Evolutionary conservation across 2,888 invertebrate species (phyloP), one percentile per base, ranked within the genome.

Genomic region (Notodromas monacha): DNA sequence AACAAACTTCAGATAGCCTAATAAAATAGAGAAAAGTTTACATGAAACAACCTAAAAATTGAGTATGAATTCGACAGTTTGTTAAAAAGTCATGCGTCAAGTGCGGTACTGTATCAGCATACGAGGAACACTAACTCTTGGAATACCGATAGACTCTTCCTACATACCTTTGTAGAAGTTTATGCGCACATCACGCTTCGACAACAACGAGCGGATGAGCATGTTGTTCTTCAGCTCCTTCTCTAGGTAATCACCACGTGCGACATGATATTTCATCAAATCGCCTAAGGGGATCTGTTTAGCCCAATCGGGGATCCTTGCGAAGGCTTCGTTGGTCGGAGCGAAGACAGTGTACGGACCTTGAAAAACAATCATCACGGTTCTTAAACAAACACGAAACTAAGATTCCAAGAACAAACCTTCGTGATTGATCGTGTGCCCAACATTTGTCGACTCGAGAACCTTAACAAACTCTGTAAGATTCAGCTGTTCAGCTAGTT

Each of bases 101-200:
- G n/a, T n/a, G n/a, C n/a, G n/a, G n/a, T n/a, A n/a, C n/a, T n/a
- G n/a, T n/a, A n/a, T n/a, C n/a, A n/a, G n/a, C n/a, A n/a, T n/a
- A n/a, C n/a, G n/a, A n/a, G n/a, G n/a, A n/a, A n/a, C n/a, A n/a
- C n/a, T n/a, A n/a, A n/a, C n/a, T n/a, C n/a, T n/a, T n/a, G n/a
- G n/a, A n/a, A n/a, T n/a, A n/a, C n/a, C n/a, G n/a, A n/a, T n/a
- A n/a, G n/a, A n/a, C n/a, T n/a, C n/a, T n/a, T n/a, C n/a, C n/a
- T n/a, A 28, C 21, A n/a, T 28, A 12, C 12, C 13, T 16, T 30
- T 27, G 30, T 35, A 35, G 11, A 34, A 14, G 21, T 35, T 35
- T 12, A 35, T 21, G 16, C 35, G 31, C n/a, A 35, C 16, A 15
- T 34, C 35, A 11, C 35, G 21, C 14, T 35, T 34, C 26, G 29